Conservation (phyloP, 2,797 vertebrate species). For the Clamator glandarius region DNA sequence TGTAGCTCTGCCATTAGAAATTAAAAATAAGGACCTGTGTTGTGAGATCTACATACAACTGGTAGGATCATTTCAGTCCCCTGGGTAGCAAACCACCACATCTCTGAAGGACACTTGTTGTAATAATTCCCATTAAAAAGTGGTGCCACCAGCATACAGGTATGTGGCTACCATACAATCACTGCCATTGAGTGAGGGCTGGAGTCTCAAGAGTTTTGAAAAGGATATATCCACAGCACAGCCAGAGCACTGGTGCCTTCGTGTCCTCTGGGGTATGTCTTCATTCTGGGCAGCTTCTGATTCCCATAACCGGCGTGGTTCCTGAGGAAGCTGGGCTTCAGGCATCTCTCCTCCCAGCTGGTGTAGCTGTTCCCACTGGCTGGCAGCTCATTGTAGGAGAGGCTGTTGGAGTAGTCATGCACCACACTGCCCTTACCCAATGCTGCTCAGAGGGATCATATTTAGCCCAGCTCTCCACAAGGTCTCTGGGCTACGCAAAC, state of each 20-base stretch:
- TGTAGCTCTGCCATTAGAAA: neutral
- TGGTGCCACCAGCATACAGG: rapidly evolving
- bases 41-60: neutral
- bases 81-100: neutral
- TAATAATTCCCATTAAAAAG: neutral
- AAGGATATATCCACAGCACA: neutral
- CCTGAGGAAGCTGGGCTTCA: neutral
- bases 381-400: neutral
- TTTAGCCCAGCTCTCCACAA: no score
- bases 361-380: neutral
- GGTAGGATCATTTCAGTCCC: neutral
- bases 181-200: neutral
- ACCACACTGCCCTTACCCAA: neutral
- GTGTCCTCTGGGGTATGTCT: neutral
- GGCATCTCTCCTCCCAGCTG: neutral
- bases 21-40: neutral
- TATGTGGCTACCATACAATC: neutral
- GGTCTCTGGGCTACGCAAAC: no score
- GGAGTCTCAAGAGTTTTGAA: neutral
- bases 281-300: neutral
- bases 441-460: no score
- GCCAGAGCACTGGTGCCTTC: neutral
- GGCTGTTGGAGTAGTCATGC: neutral
- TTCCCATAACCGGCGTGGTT: neutral
- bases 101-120: neutral